phyloP scores from a whole-genome alignment of 2,888 invertebrate species.

The Noctua comes region DNA sequence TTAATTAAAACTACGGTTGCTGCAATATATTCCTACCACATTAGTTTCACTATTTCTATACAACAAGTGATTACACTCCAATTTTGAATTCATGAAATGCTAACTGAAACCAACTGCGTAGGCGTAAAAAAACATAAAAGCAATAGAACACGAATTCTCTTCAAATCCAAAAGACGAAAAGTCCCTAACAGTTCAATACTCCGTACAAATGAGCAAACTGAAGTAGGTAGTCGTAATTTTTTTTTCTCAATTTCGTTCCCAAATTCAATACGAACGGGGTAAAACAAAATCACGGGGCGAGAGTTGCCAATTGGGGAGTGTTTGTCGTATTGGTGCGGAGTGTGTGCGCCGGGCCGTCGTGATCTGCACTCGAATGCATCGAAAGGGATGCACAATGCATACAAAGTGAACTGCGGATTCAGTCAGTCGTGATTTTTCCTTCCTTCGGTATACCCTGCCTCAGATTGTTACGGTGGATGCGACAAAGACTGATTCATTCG shows the following conservation, averaged over 20 bases:
- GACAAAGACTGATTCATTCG: constrained; percentile 77
- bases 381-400: constrained; percentile 83
- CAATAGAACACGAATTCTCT: constrained; percentile 21
- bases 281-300: constrained; percentile 79
- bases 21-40: background rate
- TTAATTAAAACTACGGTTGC: background rate
- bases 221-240: constrained; percentile 30
- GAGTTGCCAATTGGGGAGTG: constrained; percentile 82
- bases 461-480: constrained; percentile 72
- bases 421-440: constrained; percentile 82
- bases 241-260: constrained; percentile 51
- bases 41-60: background rate
- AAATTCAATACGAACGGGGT: constrained; percentile 73
- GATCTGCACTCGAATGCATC: constrained; percentile 81
- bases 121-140: too few relatives aligned
- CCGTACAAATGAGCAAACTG: constrained; percentile 54
- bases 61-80: background rate
- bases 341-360: constrained; percentile 73
- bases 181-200: constrained; percentile 57
- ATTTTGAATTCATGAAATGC: too few relatives aligned
- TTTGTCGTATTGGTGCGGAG: constrained; percentile 83
- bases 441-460: constrained; percentile 73
- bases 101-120: too few relatives aligned
- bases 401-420: constrained; percentile 80
- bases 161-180: constrained; percentile 47